Base-by-base conservation (phyloP, 2,113 vertebrate genomes). In the Etia nguti region DNA sequence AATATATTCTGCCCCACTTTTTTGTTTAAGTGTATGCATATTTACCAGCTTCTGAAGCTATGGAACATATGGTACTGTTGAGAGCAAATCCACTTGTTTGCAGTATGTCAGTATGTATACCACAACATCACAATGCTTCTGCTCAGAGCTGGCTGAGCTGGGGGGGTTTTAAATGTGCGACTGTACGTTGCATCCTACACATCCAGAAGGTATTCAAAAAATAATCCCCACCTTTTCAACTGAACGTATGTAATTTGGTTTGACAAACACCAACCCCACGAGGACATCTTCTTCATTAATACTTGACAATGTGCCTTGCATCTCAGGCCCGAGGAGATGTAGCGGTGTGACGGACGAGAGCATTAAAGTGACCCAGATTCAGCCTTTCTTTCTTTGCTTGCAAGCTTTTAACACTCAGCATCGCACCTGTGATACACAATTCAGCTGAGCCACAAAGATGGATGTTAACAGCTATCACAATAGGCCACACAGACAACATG, bases 331-430 rank as follows among this genome's bases (percentile, higher is more conserved):
- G 90, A 92, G 86, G 94, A 95, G 92, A 94, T 92, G 86, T 90
- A 94, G 87, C 8, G 18, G 80, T 91, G 93, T 95, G 94, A 96
- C 80, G 91, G 95, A 93, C 85, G 86, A 92, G 82, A 83, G 80
- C 89, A 91, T 94, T 91, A 94, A 94, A 96, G 92, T 96, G 96
- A 96, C 95, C 96, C 96, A 96, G 96, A 96, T 97, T 96, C 93
- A 89, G 92, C 91, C 84, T 81, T 89, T 92, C 87, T 86, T 89
- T 92, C 88, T 92, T 86, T 87, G 87, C 94, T 91, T 65, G 75
- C 83, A 85, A 89, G 95, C 95, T 96, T 95, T 96, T 95, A 94
- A 95, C 94, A 90, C 89, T 8, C 85, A 92, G 88, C 68, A 10
- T 31, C 87, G 94, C 92, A 96, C 95, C 95, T 95, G 93, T 81